These are phyloP conservation scores for Myopa tessellatipennis DNA, from an alignment of 2,888 invertebrate genomes.

Conservation along the genomic window DNA sequence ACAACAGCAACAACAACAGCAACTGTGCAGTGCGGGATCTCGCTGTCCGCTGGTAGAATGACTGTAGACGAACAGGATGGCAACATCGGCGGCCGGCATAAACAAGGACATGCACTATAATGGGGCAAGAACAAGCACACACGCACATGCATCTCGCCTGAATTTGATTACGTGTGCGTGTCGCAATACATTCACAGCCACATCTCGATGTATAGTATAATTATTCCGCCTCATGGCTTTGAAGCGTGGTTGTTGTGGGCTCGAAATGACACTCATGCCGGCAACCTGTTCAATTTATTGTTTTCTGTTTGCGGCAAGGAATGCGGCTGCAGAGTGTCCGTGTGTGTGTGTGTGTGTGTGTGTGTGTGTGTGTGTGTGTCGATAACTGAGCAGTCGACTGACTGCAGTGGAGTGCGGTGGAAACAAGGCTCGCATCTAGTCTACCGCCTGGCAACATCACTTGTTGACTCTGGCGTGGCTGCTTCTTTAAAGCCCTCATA, in stretches of 20 bases:
- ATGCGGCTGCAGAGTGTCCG: too few species aligned
- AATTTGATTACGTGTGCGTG: slow-evolving; percentile 26
- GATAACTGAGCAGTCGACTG: too few species aligned
- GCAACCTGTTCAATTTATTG: not conserved
- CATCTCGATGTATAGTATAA: slow-evolving; percentile 11
- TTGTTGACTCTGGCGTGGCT: too few species aligned
- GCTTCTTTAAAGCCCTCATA: too few species aligned
- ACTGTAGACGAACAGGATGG: not conserved
- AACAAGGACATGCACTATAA: slow-evolving; percentile 18
- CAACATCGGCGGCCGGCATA: not conserved
- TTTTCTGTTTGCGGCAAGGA: too few species aligned
- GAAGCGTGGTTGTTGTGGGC: slow-evolving; percentile 18
- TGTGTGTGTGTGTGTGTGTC: too few species aligned
- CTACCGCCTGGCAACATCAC: too few species aligned
- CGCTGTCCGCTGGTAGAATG: too few species aligned
- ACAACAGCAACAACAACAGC: not conserved
- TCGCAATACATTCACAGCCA: slow-evolving; percentile 15
- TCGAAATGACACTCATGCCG: slow-evolving; percentile 22
- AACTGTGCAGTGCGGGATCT: not conserved
- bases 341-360: too few species aligned
- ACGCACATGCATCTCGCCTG: not conserved
- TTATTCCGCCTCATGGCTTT: slow-evolving; percentile 32
- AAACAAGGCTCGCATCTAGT: too few species aligned
- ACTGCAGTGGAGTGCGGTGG: too few species aligned
- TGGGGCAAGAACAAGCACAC: not conserved